Conservation (phyloP, 2,113 vertebrate genomes). For the Corythoichthys haematopterus region DNA sequence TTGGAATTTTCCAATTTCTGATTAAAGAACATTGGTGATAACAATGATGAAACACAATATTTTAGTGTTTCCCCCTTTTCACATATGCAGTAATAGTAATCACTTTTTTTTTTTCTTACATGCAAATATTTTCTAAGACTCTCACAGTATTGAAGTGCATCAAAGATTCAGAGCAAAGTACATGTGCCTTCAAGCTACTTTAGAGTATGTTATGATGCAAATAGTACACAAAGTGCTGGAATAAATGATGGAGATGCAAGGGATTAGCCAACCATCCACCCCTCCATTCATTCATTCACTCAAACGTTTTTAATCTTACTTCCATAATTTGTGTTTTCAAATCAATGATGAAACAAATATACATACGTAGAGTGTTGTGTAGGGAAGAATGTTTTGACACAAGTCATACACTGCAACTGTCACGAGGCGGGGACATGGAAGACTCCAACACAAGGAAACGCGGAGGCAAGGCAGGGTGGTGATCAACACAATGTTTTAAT, state of each 20-base stretch:
- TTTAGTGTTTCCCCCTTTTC: not conserved
- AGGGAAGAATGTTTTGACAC: too few species aligned
- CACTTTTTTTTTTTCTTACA: not conserved
- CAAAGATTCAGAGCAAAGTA: constrained; percentile 6
- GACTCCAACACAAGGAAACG: too few species aligned
- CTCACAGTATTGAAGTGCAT: constrained; percentile 3
- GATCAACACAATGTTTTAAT: too few species aligned
- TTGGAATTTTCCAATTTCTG: constrained; percentile 31
- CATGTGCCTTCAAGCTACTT: constrained; percentile 27
- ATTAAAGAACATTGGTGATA: constrained; percentile 41
- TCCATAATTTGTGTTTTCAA: too few species aligned
- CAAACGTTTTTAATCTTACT: too few species aligned
- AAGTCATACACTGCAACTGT: too few species aligned
- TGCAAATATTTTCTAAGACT: not conserved
- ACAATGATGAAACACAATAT: constrained; percentile 26
- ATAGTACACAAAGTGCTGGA: not conserved
- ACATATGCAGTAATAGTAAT: not conserved
- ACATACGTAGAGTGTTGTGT: too few species aligned
- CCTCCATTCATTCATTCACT: not conserved
- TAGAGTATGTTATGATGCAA: not conserved
- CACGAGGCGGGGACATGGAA: too few species aligned
- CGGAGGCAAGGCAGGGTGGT: too few species aligned
- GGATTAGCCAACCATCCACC: not conserved
- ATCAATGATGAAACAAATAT: too few species aligned
- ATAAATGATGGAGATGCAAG: constrained; percentile 9